Evolutionary conservation across 2,888 invertebrate genomes (phyloP).

Genomic region (Agonopterix heracliana): DNA sequence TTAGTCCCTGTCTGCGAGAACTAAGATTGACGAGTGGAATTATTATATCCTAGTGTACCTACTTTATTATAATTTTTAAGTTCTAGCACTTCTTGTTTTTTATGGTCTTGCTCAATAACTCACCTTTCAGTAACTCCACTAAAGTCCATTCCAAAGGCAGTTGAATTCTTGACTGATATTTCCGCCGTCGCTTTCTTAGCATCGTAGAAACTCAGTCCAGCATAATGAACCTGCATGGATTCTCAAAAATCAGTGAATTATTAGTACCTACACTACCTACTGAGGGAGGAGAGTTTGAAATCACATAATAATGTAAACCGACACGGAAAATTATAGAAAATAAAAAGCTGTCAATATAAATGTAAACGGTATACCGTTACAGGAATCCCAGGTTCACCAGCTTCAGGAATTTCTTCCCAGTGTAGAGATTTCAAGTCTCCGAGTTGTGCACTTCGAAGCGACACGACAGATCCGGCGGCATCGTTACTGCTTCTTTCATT

Average conservation of each 20-base stretch:
- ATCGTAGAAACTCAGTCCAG: conserved; percentile 24
- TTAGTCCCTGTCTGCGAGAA: too few relatives aligned
- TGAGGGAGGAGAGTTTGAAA: too few relatives aligned
- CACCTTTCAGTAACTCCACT: conserved; percentile 33
- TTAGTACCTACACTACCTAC: too few relatives aligned
- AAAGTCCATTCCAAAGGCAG: conserved; percentile 40
- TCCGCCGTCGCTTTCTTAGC: conserved; percentile 26
- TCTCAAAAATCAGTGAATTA: too few relatives aligned
- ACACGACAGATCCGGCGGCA: conserved; percentile 8
- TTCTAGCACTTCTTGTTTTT: too few relatives aligned
- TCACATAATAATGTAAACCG: too few relatives aligned
- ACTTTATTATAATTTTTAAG: neutral
- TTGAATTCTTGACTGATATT: conserved; percentile 3
- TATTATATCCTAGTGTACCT: neutral
- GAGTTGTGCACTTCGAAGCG: conserved; percentile 18
- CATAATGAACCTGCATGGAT: conserved; percentile 15
- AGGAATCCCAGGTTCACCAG: conserved; percentile 19
- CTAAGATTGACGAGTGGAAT: too few relatives aligned
- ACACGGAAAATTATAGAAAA: too few relatives aligned
- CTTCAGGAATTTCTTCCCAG: conserved; percentile 31
- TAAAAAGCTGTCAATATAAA: too few relatives aligned
- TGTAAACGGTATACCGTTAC: conserved; percentile 29
- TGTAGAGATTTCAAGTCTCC: conserved; percentile 32
- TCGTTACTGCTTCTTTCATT: conserved; percentile 5
- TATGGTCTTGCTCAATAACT: neutral